Percentiles rank a stretch among this genome's conserved stretches.
phyloP scores from a whole-genome alignment of 2,797 vertebrate species.

The Centropyge bicolor region DNA sequence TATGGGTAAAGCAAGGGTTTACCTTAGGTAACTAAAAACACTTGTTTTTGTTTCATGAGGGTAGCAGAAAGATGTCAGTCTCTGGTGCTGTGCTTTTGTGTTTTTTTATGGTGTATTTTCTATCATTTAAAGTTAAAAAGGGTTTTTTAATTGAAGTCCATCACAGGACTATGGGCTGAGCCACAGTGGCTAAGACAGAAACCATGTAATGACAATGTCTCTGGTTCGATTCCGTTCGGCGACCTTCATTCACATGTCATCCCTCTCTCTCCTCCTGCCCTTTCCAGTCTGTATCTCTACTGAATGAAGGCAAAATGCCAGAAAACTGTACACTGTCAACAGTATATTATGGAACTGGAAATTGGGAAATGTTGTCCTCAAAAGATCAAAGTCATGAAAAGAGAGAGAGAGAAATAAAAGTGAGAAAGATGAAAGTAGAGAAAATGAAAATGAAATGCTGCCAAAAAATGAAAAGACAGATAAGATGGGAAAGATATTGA shows the following conservation, averaged over 20 bases:
- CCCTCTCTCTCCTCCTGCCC: neutral
- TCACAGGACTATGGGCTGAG: neutral
- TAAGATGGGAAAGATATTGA: constrained; percentile 77
- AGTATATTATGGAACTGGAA: constrained; percentile 22
- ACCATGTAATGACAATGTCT: neutral
- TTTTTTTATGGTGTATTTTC: neutral
- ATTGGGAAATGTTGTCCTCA: constrained; percentile 33
- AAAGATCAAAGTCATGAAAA: constrained; percentile 50
- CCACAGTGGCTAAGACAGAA: neutral
- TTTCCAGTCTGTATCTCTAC: neutral
- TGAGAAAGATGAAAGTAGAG: constrained; percentile 45
- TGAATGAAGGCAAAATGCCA: constrained; percentile 5
- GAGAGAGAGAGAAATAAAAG: constrained; percentile 45
- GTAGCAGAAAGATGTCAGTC: neutral
- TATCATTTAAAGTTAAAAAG: neutral
- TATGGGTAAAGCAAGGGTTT: neutral
- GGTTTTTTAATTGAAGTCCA: neutral
- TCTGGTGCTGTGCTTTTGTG: neutral
- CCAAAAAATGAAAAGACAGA: constrained; percentile 59
- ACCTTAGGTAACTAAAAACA: neutral
- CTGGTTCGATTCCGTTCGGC: neutral
- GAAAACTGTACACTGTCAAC: constrained; percentile 10
- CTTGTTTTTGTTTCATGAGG: neutral
- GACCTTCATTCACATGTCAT: neutral
- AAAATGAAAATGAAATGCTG: constrained; percentile 61